These are phyloP conservation scores for Acrobasis repandana DNA, from an alignment of 2,888 invertebrate genomes.

Conservation along the genomic window DNA sequence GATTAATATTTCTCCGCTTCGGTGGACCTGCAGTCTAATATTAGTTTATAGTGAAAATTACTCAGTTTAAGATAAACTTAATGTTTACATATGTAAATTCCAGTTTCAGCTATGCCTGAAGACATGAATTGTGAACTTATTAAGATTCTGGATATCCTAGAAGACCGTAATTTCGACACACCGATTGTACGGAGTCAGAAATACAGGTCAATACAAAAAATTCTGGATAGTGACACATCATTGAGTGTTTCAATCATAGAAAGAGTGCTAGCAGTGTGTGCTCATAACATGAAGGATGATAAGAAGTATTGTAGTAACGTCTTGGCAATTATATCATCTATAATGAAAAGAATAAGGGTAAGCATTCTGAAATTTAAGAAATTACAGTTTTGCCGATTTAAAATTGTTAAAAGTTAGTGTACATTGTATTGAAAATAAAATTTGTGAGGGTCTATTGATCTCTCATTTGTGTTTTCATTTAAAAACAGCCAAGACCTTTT, in stretches of 20 bases:
- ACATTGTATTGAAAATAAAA: too few species aligned
- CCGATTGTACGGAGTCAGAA: constrained; percentile 36
- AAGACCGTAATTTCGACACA: constrained; percentile 43
- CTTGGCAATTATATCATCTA: constrained; percentile 46
- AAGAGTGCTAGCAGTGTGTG: constrained; percentile 51
- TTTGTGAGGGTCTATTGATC: too few species aligned
- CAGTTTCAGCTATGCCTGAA: constrained; percentile 55
- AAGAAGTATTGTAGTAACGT: constrained; percentile 45
- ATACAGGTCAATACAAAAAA: constrained; percentile 44
- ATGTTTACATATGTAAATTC: too few species aligned
- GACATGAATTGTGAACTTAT: constrained; percentile 40
- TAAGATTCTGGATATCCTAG: constrained; percentile 44
- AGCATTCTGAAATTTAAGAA: constrained; percentile 1
- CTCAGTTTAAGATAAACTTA: too few species aligned
- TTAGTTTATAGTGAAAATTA: too few species aligned
- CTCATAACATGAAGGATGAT: constrained; percentile 51
- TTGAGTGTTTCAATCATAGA: constrained; percentile 39
- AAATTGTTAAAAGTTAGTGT: too few species aligned
- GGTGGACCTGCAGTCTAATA: too few species aligned
- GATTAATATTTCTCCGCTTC: too few species aligned
- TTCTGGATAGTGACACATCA: constrained; percentile 39
- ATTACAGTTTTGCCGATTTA: background rate
- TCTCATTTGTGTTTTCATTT: too few species aligned
- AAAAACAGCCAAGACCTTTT: too few species aligned
- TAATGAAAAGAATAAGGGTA: constrained; percentile 59